Evolutionary conservation across 2,888 invertebrate species (phyloP).

Genomic region (Sthenelais limicola): DNA sequence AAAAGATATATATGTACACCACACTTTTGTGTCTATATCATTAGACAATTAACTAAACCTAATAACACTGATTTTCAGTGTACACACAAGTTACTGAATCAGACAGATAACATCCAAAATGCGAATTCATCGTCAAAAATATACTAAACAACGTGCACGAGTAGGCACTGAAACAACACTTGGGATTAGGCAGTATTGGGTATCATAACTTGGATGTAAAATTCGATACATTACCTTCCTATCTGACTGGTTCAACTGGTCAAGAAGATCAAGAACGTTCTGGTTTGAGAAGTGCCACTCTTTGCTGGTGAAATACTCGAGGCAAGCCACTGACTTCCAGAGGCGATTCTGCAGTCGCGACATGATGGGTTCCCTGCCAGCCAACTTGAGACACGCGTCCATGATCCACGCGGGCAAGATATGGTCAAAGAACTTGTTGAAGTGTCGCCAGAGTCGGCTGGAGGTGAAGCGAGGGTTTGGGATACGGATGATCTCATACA

Average conservation of each 20-base stretch:
- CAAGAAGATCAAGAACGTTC: conserved; percentile 52
- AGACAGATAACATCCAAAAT: too few species aligned
- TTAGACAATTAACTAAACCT: too few species aligned
- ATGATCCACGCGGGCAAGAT: conserved; percentile 85
- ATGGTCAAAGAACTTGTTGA: conserved; percentile 83
- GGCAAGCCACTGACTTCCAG: conserved; percentile 78
- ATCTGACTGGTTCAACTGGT: conserved; percentile 51
- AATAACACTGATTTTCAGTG: too few species aligned
- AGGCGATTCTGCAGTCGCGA: conserved; percentile 84
- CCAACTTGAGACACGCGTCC: conserved; percentile 76
- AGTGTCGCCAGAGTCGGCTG: conserved; percentile 77
- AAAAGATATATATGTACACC: too few species aligned
- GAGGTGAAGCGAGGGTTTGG: conserved; percentile 70
- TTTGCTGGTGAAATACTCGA: conserved; percentile 91
- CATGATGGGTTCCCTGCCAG: conserved; percentile 71
- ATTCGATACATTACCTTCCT: conserved; percentile 52
- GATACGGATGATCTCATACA: conserved; percentile 89
- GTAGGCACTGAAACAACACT: too few species aligned
- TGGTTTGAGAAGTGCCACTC: conserved; percentile 85
- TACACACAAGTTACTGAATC: too few species aligned
- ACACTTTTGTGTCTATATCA: too few species aligned
- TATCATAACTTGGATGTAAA: too few species aligned
- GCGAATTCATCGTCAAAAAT: too few species aligned
- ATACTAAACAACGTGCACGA: too few species aligned
- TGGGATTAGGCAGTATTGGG: too few species aligned